These are phyloP conservation scores for Papilio xuthus DNA, from an alignment of 1,140 invertebrate species.

Conservation along the genomic window DNA sequence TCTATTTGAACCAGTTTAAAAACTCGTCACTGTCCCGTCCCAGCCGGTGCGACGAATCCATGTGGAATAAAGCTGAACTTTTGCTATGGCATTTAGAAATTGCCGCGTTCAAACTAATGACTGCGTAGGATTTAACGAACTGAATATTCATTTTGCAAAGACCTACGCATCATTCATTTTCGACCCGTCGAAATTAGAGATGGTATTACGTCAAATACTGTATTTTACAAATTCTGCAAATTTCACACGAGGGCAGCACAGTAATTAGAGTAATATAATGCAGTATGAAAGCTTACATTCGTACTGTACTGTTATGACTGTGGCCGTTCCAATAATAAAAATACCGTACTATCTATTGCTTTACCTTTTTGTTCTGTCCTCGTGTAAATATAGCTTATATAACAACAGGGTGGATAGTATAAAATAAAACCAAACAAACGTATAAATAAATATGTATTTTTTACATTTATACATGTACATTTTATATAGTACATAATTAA, in stretches of 20 bases:
- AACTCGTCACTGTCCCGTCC: not conserved
- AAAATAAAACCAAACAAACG: not conserved
- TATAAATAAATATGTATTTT: slow-evolving; percentile 16
- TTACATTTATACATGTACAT: not conserved
- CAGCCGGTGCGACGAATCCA: not conserved
- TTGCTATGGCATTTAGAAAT: not conserved
- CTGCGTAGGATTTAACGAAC: not conserved
- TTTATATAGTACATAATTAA: not conserved
- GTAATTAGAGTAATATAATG: not conserved
- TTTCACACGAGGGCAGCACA: not conserved
- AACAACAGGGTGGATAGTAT: not conserved
- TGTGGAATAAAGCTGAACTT: not conserved
- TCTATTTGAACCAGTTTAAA: not conserved
- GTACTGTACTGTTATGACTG: too few species aligned
- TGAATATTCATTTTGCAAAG: not conserved
- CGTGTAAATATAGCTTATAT: not conserved
- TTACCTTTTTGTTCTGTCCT: too few species aligned
- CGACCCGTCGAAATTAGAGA: not conserved
- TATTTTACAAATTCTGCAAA: not conserved
- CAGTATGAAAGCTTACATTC: too few species aligned
- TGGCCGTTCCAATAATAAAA: too few species aligned
- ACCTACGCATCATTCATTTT: not conserved
- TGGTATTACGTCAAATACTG: not conserved
- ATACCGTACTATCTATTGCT: too few species aligned
- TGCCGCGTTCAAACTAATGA: not conserved